These are phyloP conservation scores for Pitta sordida DNA, from an alignment of 2,113 vertebrate species.

Conservation along the genomic window DNA sequence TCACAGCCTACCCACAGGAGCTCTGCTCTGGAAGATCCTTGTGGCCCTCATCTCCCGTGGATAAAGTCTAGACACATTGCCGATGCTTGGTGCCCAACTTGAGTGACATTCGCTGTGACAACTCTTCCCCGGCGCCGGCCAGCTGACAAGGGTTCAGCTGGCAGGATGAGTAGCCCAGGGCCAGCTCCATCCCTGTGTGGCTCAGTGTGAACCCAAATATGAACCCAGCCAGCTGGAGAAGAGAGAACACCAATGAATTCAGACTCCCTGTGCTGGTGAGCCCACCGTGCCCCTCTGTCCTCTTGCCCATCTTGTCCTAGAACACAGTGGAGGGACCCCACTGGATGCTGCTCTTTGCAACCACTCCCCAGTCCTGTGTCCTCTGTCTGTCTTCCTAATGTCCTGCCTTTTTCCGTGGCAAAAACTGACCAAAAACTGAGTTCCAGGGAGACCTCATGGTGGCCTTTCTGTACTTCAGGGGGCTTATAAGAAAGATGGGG, in stretches of 20 bases:
- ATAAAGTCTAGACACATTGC: not conserved
- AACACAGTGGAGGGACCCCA: not conserved
- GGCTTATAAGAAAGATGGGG: not conserved
- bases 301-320: not conserved
- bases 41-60: not conserved
- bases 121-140: not conserved
- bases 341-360: not conserved
- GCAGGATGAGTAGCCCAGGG: not conserved
- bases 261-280: rapidly evolving
- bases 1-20: not conserved
- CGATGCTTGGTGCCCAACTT: rapidly evolving
- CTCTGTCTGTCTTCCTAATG: not conserved
- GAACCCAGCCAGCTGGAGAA: not conserved
- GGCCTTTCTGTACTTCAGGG: not conserved
- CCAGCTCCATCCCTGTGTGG: not conserved
- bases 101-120: constrained; percentile 10
- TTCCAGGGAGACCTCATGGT: not conserved
- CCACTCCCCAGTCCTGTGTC: not conserved
- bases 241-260: not conserved
- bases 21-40: not conserved
- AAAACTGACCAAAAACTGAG: not conserved
- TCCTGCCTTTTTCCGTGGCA: not conserved
- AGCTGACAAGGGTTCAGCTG: not conserved
- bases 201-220: not conserved
- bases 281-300: not conserved